Evolutionary conservation across 1,140 invertebrate genomes (phyloP).

Genomic region (Gryon sp.): DNA sequence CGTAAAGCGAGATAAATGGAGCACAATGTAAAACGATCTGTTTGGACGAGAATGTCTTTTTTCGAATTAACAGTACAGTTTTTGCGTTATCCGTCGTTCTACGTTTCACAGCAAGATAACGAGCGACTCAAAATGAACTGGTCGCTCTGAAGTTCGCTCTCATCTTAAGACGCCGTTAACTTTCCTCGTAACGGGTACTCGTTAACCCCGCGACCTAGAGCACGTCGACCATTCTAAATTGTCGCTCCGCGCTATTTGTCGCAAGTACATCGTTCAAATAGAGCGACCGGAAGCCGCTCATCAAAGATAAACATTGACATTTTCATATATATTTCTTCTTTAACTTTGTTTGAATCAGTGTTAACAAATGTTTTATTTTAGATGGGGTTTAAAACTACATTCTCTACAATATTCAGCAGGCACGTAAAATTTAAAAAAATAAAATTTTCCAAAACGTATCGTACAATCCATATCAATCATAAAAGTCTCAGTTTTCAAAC

Average conservation of each 20-base stretch:
- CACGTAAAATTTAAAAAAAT: too few relatives aligned
- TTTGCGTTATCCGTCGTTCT: constrained; percentile 45
- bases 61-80: constrained; percentile 37
- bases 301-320: constrained; percentile 30
- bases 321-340: too few relatives aligned
- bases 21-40: constrained; percentile 32
- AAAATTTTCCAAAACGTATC: too few relatives aligned
- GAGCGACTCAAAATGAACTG: constrained; percentile 56
- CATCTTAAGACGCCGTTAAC: constrained; percentile 66
- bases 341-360: too few relatives aligned
- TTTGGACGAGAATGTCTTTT: constrained; percentile 33
- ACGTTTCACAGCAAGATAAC: constrained; percentile 42
- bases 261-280: constrained; percentile 28
- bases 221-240: constrained; percentile 68
- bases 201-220: constrained; percentile 68
- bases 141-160: constrained; percentile 58
- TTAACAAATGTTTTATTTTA: too few relatives aligned
- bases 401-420: too few relatives aligned
- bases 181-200: constrained; percentile 67
- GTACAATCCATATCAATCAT: too few relatives aligned
- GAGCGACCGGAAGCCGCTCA: constrained; percentile 19
- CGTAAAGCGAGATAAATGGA: constrained; percentile 29
- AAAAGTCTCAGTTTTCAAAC: too few relatives aligned
- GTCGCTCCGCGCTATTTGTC: constrained; percentile 57
- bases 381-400: too few relatives aligned